Conservation (phyloP, 53 echinoderm and acorn worm genomes). For the Zoroaster sp. region DNA sequence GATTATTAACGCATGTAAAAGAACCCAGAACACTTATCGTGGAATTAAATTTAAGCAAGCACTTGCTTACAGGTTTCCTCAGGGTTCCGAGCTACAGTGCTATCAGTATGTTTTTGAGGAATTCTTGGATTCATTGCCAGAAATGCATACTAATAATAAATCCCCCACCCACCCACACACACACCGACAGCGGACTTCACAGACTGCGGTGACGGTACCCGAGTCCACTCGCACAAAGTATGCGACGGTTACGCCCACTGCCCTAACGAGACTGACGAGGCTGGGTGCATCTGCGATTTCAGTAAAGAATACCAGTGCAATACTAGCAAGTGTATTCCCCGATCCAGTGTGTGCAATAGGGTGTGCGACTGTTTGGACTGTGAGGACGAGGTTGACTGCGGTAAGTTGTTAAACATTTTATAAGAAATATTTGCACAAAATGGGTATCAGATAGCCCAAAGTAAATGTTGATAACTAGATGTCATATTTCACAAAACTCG, state of each 20-base stretch:
- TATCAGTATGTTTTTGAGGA: too few species aligned
- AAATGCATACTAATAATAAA: too few species aligned
- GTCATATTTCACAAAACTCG: too few species aligned
- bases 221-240: slow-evolving; percentile 43
- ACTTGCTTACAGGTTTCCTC: too few species aligned
- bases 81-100: too few species aligned
- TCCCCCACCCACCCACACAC: too few species aligned
- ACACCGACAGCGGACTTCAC: slow-evolving; percentile 54
- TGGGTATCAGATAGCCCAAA: too few species aligned
- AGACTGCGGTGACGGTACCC: slow-evolving; percentile 57
- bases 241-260: slow-evolving; percentile 67
- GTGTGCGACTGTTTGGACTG: slow-evolving; percentile 77
- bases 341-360: slow-evolving; percentile 53
- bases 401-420: slow-evolving; percentile 40
- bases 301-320: slow-evolving; percentile 50
- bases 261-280: slow-evolving; percentile 42
- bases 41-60: too few species aligned
- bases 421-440: not conserved
- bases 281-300: slow-evolving; percentile 1
- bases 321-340: slow-evolving; percentile 53
- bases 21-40: too few species aligned
- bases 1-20: too few species aligned
- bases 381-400: slow-evolving; percentile 69
- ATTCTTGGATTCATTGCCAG: too few species aligned
- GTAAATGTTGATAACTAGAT: too few species aligned